A percentile compares a stretch with the other conserved stretches of the same genome.
Evolutionary conservation across 2,797 vertebrate genomes (phyloP).

Genomic region (Huso huso): DNA sequence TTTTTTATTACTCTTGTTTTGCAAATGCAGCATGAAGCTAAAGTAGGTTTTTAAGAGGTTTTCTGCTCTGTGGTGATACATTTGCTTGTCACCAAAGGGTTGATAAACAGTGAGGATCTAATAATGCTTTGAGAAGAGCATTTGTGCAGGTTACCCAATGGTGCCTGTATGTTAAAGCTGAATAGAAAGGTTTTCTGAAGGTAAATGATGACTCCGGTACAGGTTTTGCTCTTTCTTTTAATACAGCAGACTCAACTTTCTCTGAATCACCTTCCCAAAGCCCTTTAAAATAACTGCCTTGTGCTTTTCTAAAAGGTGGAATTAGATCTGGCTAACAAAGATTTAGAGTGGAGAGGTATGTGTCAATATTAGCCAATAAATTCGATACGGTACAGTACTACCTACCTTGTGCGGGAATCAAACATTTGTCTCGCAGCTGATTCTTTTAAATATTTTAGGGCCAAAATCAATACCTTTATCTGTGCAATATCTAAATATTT

Average conservation of each 20-base stretch:
- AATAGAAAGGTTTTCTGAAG: background rate
- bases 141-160: background rate
- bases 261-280: background rate
- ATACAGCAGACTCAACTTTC: background rate
- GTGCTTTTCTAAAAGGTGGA: background rate
- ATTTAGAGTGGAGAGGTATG: background rate
- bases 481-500: conserved; percentile 44
- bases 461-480: conserved; percentile 47
- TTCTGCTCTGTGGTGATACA: conserved; percentile 49
- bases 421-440: conserved; percentile 60
- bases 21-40: conserved; percentile 70
- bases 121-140: background rate
- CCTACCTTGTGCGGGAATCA: conserved; percentile 31
- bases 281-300: background rate
- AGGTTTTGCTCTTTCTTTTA: background rate
- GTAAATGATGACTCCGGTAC: too few relatives aligned
- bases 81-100: conserved; percentile 45
- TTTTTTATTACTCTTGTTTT: conserved; percentile 64
- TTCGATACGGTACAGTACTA: conserved; percentile 18
- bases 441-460: conserved; percentile 47
- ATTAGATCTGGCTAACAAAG: background rate
- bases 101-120: background rate
- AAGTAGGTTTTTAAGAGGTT: conserved; percentile 49
- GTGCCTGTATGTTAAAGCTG: background rate
- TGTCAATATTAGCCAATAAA: background rate